phyloP scores from a whole-genome alignment of 2,113 vertebrate genomes.

The Epinephelus lanceolatus region DNA sequence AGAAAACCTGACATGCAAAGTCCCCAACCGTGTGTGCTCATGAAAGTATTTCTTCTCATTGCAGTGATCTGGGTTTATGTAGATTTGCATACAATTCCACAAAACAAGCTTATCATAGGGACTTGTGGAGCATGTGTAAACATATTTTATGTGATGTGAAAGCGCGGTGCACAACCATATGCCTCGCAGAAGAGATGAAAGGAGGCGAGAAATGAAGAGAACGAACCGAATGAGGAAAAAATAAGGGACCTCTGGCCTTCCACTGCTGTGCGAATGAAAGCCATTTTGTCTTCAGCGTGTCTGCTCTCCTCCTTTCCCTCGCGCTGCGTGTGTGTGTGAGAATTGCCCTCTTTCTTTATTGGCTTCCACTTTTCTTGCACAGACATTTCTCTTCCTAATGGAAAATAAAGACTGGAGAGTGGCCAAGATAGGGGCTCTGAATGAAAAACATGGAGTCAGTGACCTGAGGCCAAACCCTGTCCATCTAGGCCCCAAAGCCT shows the following conservation, averaged over 20 bases:
- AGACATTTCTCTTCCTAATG: slow-evolving; percentile 74
- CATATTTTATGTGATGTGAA: slow-evolving; percentile 64
- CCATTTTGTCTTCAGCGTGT: slow-evolving; percentile 69
- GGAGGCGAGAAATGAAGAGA: slow-evolving; percentile 55
- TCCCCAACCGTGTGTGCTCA: slow-evolving; percentile 1
- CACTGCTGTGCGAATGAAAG: slow-evolving; percentile 59
- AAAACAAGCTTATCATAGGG: slow-evolving; percentile 48
- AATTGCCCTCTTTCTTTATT: slow-evolving; percentile 29
- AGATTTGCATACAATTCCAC: slow-evolving; percentile 60
- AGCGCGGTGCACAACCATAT: slow-evolving; percentile 20
- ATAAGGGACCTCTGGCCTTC: slow-evolving; percentile 71
- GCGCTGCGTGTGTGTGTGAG: slow-evolving; percentile 32
- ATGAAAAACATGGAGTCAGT: slow-evolving; percentile 76
- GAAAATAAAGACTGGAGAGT: slow-evolving; percentile 72
- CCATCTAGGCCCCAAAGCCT: slow-evolving; percentile 45
- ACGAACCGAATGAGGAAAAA: slow-evolving; percentile 36
- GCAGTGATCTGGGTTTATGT: slow-evolving; percentile 45
- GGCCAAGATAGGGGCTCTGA: slow-evolving; percentile 57
- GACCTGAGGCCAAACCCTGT: slow-evolving; percentile 65
- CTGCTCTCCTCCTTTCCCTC: slow-evolving; percentile 24
- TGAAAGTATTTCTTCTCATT: slow-evolving; percentile 14
- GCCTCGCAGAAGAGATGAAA: slow-evolving; percentile 61
- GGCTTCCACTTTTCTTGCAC: slow-evolving; percentile 40
- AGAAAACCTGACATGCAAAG: slow-evolving; percentile 10
- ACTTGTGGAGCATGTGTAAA: slow-evolving; percentile 55